Evolutionary conservation across 2,113 vertebrate genomes (phyloP).

Genomic region (Potamarius usumacintae): DNA sequence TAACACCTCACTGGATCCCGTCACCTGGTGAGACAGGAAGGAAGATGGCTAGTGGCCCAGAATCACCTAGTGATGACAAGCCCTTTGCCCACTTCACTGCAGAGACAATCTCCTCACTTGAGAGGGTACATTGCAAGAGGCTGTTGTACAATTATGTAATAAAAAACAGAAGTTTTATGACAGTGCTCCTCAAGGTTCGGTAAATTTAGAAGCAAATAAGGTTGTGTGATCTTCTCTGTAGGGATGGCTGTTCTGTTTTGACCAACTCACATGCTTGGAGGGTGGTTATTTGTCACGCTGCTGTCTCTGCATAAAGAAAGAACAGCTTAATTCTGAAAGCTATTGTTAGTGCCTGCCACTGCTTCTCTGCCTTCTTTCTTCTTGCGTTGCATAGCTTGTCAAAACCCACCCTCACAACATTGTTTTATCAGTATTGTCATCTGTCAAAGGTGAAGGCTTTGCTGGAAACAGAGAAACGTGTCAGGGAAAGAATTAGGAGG

Average conservation of each 20-base stretch:
- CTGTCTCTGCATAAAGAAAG: constrained; percentile 38
- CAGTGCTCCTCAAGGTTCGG: constrained; percentile 7
- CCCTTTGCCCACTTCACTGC: constrained; percentile 32
- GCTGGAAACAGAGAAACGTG: constrained; percentile 56
- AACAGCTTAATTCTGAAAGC: constrained; percentile 39
- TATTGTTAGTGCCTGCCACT: constrained; percentile 47
- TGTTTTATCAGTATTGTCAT: constrained; percentile 47
- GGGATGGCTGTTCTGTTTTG: constrained; percentile 42
- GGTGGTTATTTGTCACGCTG: constrained; percentile 46
- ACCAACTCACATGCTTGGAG: constrained; percentile 29
- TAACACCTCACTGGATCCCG: constrained; percentile 70
- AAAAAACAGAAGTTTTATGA: constrained; percentile 30
- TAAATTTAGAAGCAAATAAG: constrained; percentile 40
- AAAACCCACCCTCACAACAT: constrained; percentile 44
- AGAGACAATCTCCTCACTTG: constrained; percentile 22
- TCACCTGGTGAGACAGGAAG: constrained; percentile 40
- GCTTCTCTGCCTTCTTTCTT: constrained; percentile 44
- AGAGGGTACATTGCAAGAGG: constrained; percentile 1
- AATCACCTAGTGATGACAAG: constrained; percentile 34
- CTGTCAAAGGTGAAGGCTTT: constrained; percentile 47
- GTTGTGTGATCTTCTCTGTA: constrained; percentile 36
- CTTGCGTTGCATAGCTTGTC: constrained; percentile 34
- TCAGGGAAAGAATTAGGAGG: constrained; percentile 57
- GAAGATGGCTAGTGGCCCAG: constrained; percentile 37
- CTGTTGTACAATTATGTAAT: constrained; percentile 19